Evolutionary conservation across 1,140 invertebrate genomes (phyloP), one percentile per base, ranked within the genome.

Genomic region (Colletes gigas): DNA sequence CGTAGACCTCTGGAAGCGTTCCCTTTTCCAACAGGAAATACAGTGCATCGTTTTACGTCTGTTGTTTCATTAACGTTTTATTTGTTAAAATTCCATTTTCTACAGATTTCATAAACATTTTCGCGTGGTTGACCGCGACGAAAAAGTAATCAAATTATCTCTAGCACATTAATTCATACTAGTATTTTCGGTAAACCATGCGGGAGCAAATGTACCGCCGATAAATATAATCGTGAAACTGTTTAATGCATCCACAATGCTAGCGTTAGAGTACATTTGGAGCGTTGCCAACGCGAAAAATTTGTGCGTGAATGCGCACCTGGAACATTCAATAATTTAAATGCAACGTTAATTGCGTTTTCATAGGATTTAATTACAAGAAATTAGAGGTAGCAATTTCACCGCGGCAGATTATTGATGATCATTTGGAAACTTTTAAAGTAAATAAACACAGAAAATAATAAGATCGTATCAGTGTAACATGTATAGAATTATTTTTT

Each of bases 301-400:
- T 76, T 76, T 47, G 63, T 30, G 52, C 50, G 63, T 57, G 41
- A 55, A 67, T 30, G 50, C 15, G n/a, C 39, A 52, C 52, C n/a
- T 55, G 73, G 62, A 57, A 19, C 44, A 21, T 72, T 74, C 59
- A 41, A 50, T 74, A 74, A 74, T 74, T 74, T 74, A 52, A 63
- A 63, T 55, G 47, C 59, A 50, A 39, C 47, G 62, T 19, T 75
- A 67, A 75, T 75, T 5, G 50, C 50, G 41, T 75, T 67, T 66
- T 67, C 62, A 55, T 65, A 74, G 47, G 17, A 67, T 62, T 67
- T 75, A 75, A 75, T n/a, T 41, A 12, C 30, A 76, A 76, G n/a
- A 21, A 59, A 59, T 59, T 30, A 17, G 44, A 14, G 4, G 50
- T 12, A 14, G 10, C 4, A 15, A 52, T 7, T 52, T 21, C 5